Evolutionary conservation across 2,797 vertebrate genomes (phyloP), one percentile per base, ranked within the genome.

Genomic region (Muraenolepis orangiensis): DNA sequence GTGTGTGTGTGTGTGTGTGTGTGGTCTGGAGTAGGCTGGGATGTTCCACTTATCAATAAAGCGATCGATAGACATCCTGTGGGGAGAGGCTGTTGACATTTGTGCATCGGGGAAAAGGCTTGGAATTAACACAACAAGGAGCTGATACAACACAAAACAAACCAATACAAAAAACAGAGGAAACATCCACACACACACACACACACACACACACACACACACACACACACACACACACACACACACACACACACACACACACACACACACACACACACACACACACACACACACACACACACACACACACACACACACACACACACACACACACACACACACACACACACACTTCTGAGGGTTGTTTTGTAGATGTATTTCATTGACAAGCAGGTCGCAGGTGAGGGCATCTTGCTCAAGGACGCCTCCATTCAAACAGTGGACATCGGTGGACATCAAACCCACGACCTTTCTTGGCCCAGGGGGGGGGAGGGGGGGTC

Each of bases 31-130:
- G 42, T 70, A 29, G 14, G 40, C 13, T 36, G 18, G 64, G n/a
- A 73, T 71, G 61, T 73, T 73, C 34, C 64, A 73, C 72, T 73
- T 32, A 12, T 73, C 72, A 42, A 73, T 73, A 73, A 10, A 26
- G 10, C 20, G 13, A 51, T 73, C 57, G 64, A 66, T 38, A 66
- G 2, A 8, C 30, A 66, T n/a, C 23, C 14, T 32, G 71, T n/a
- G 20, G 42, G 42, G 29, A 16, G 66, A 13, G 57, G 57, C 57
- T 12, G 23, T 26, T 64, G 57, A 64, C 57, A 64, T n/a, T 64
- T 23, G 11, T 1, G 23, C 57, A 64, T 10, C 12, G 42, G 70
- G 67, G n/a, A n/a, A 34, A 34, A 34, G 67, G 67, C 18, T 29
- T 4, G 14, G 18, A 30, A 69, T 20, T 16, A 69, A 34, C 29